Percentiles rank a stretch among this genome's conserved stretches.
These are phyloP conservation scores for Patagioenas fasciata DNA, from an alignment of 2,113 vertebrate species.

Conservation along the genomic window DNA sequence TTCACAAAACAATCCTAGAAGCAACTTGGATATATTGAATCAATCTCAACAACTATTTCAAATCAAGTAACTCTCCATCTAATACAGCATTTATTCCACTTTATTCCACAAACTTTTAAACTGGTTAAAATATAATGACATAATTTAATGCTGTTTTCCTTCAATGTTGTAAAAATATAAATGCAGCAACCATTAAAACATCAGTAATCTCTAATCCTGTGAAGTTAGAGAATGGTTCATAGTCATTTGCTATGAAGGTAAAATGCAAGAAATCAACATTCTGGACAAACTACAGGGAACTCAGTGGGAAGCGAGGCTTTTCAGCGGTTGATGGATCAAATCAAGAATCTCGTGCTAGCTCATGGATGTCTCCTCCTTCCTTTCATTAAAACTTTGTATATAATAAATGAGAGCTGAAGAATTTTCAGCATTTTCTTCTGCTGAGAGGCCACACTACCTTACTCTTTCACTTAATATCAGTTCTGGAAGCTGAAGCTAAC, in stretches of 20 bases:
- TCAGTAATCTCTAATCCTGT: not conserved
- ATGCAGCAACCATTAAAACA: not conserved
- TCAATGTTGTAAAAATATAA: not conserved
- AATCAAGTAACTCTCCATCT: not conserved
- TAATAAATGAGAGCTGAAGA: not conserved
- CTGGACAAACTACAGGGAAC: not conserved
- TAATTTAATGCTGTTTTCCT: not conserved
- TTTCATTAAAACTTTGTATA: not conserved
- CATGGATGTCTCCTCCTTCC: not conserved
- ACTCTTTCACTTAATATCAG: too few relatives aligned
- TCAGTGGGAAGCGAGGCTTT: not conserved
- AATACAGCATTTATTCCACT: not conserved
- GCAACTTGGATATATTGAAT: not conserved
- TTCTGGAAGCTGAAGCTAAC: too few relatives aligned
- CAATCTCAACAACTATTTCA: not conserved
- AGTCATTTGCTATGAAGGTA: not conserved
- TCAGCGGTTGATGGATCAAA: not conserved
- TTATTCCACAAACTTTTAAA: not conserved
- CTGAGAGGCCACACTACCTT: not conserved
- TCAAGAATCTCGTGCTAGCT: not conserved
- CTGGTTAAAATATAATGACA: not conserved
- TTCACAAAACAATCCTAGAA: not conserved
- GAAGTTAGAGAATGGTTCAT: not conserved
- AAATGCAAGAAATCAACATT: not conserved
- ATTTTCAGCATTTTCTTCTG: not conserved